These are phyloP conservation scores for Drosophila lowei DNA, from an alignment of 1,140 invertebrate species.

Conservation along the genomic window DNA sequence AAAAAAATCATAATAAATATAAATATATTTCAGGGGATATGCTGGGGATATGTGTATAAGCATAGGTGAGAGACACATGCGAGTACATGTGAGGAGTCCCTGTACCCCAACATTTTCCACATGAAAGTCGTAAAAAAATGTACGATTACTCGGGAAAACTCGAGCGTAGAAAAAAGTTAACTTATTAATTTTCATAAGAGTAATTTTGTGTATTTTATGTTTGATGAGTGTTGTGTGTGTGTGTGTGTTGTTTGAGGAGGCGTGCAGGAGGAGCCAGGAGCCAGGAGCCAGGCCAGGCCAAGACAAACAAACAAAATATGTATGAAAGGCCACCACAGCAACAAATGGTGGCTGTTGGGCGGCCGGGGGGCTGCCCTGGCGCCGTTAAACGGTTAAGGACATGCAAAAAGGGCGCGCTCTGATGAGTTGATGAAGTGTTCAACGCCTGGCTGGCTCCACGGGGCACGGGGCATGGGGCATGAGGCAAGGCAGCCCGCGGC, in stretches of 20 bases:
- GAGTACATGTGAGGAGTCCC: not conserved
- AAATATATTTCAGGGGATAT: conserved; percentile 29
- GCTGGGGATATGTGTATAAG: conserved; percentile 19
- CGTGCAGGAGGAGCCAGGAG: not conserved
- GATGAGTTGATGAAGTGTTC: conserved; percentile 81
- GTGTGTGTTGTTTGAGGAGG: conserved; percentile 6
- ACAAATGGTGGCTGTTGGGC: conserved; percentile 63
- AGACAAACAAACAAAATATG: conserved; percentile 49
- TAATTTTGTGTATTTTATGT: conserved; percentile 80
- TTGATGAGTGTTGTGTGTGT: conserved; percentile 37
- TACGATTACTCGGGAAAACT: conserved; percentile 38
- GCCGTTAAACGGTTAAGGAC: conserved; percentile 78
- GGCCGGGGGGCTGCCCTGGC: not conserved
- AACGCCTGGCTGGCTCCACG: conserved; percentile 67
- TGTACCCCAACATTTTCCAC: conserved; percentile 21
- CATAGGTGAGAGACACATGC: not conserved
- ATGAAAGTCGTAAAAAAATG: conserved; percentile 47
- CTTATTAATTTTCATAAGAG: conserved; percentile 82
- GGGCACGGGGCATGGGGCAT: conserved; percentile 30
- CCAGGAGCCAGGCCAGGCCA: conserved; percentile 29
- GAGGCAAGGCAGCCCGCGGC: conserved; percentile 53
- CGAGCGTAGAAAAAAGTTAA: conserved; percentile 73
- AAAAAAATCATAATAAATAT: conserved; percentile 38
- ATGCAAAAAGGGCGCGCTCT: conserved; percentile 80
- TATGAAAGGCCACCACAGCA: conserved; percentile 43